Evolutionary conservation across 2,888 invertebrate species (phyloP).

Genomic region (Synanthedon myopaeformis): DNA sequence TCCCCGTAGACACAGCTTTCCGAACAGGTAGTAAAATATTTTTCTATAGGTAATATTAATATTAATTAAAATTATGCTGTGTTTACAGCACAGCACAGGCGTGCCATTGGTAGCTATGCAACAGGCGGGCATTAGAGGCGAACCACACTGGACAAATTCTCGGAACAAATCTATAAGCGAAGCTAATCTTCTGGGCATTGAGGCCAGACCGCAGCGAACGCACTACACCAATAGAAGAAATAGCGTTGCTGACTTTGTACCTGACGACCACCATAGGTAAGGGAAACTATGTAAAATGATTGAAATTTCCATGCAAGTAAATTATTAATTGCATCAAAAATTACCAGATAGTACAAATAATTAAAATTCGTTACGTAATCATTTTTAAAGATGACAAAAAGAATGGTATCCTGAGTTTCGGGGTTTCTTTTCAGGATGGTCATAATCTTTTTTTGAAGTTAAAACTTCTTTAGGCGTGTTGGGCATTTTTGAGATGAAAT

Average conservation of each 20-base stretch:
- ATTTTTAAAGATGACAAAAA: too few species aligned
- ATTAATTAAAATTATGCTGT: not conserved
- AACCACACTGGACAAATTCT: conserved; percentile 54
- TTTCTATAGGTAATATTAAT: too few species aligned
- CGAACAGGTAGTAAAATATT: too few species aligned
- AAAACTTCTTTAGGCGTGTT: too few species aligned
- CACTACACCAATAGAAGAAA: conserved; percentile 61
- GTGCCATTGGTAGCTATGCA: conserved; percentile 77
- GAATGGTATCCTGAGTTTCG: too few species aligned
- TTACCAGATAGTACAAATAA: too few species aligned
- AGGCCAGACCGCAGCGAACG: conserved; percentile 54
- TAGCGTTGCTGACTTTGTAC: conserved; percentile 72
- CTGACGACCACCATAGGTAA: conserved; percentile 70
- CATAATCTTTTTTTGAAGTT: too few species aligned
- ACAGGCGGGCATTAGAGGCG: conserved; percentile 75
- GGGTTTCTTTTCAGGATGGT: too few species aligned
- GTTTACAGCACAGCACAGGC: conserved; percentile 41
- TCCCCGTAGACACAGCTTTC: too few species aligned
- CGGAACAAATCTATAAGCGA: conserved; percentile 83
- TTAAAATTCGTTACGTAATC: too few species aligned
- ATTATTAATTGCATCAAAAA: not conserved
- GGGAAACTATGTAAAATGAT: not conserved
- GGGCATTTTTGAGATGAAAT: too few species aligned
- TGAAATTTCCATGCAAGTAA: not conserved
- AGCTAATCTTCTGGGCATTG: conserved; percentile 82